phyloP scores from a whole-genome alignment of 2,797 vertebrate genomes.

The Euphonia xanthogaster region DNA sequence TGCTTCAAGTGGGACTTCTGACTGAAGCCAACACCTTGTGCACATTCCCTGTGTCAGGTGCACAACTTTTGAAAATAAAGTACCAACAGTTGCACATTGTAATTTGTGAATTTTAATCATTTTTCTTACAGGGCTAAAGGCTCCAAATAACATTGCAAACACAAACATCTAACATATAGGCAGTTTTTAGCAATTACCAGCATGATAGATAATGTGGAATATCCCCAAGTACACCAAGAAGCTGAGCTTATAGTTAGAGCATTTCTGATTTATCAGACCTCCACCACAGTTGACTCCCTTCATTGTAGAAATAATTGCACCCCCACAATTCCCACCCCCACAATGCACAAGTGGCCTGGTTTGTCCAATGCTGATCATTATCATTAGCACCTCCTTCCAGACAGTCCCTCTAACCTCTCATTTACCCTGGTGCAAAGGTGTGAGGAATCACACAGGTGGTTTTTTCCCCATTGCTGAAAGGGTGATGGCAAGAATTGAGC shows the following conservation, averaged over 20 bases:
- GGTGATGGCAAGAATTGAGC: neutral
- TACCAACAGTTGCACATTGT: neutral
- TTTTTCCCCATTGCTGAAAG: neutral
- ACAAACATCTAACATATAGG: neutral
- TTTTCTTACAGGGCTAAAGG: constrained; percentile 38
- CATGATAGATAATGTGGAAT: constrained; percentile 31
- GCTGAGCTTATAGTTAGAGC: neutral
- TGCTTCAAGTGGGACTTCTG: neutral
- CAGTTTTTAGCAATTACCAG: constrained; percentile 23
- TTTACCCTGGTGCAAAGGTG: neutral
- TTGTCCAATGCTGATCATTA: neutral
- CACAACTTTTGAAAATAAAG: neutral
- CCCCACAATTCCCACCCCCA: neutral
- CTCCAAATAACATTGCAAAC: constrained; percentile 18
- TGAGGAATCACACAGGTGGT: neutral
- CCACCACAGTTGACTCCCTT: neutral
- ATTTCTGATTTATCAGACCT: constrained; percentile 33
- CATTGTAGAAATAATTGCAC: neutral
- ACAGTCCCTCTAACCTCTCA: neutral
- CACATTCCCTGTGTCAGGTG: neutral
- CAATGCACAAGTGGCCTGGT: too few species aligned
- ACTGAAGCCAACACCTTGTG: neutral
- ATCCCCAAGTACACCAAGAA: constrained; percentile 32
- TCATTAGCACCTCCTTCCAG: neutral
- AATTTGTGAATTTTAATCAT: neutral